Evolutionary conservation across 1,140 invertebrate genomes (phyloP).

Genomic region (Ooceraea biroi): DNA sequence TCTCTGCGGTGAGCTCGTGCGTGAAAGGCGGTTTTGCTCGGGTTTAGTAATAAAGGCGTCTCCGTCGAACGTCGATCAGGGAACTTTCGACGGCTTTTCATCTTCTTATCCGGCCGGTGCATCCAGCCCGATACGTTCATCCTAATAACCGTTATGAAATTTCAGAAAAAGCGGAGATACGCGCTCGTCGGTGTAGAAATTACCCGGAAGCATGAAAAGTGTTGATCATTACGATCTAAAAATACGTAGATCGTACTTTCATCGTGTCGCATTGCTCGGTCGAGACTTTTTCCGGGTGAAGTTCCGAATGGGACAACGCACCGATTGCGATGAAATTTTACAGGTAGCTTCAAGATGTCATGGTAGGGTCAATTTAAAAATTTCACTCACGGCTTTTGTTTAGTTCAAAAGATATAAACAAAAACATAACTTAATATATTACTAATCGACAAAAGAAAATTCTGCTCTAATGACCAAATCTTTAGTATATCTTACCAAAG

Average conservation of each 20-base stretch:
- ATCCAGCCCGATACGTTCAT: neutral
- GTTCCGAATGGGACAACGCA: too few relatives aligned
- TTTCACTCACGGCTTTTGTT: too few relatives aligned
- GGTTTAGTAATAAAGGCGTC: slow-evolving; percentile 16
- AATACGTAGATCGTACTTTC: neutral
- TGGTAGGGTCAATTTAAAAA: too few relatives aligned
- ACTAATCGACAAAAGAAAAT: too few relatives aligned
- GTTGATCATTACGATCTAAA: neutral
- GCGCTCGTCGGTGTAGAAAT: neutral
- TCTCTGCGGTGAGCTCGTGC: neutral
- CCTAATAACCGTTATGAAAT: neutral
- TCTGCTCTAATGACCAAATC: too few relatives aligned
- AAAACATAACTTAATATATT: too few relatives aligned
- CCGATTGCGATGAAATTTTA: too few relatives aligned
- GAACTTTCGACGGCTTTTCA: slow-evolving; percentile 6
- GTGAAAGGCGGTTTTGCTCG: slow-evolving; percentile 20
- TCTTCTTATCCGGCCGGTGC: neutral
- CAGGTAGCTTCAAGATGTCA: too few relatives aligned
- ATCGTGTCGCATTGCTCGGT: neutral
- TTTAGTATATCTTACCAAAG: too few relatives aligned
- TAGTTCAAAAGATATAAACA: too few relatives aligned
- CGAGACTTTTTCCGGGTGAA: neutral
- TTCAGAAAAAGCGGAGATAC: neutral
- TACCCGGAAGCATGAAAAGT: neutral
- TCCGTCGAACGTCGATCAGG: neutral